Evolutionary conservation across 1,140 invertebrate genomes (phyloP).

Genomic region (Pogonomyrmex californicus): DNA sequence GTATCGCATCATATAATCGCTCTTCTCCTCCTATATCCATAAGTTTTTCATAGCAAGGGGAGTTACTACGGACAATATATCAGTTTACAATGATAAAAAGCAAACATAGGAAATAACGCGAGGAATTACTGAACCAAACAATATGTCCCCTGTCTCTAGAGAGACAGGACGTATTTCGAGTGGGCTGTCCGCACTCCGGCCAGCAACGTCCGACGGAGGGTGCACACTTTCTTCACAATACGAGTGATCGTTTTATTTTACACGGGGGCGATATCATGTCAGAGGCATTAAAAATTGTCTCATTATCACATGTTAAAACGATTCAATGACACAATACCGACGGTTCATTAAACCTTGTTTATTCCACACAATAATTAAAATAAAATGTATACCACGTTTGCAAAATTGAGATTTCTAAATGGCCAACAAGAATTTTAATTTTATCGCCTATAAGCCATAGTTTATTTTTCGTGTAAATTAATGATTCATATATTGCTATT

Average conservation of each 20-base stretch:
- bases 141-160: slow-evolving; percentile 83
- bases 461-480: slow-evolving; percentile 3
- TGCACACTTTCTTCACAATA: slow-evolving; percentile 71
- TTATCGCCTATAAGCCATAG: neutral
- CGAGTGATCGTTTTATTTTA: slow-evolving; percentile 61
- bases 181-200: slow-evolving; percentile 41
- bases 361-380: neutral
- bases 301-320: slow-evolving; percentile 55
- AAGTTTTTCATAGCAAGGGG: slow-evolving; percentile 68
- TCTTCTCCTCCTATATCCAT: slow-evolving; percentile 24
- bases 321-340: slow-evolving; percentile 8
- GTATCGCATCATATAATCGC: slow-evolving; percentile 8
- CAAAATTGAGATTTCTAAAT: neutral
- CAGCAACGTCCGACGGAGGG: slow-evolving; percentile 72
- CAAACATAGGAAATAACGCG: slow-evolving; percentile 84
- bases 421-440: neutral
- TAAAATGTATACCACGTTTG: neutral
- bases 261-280: slow-evolving; percentile 31
- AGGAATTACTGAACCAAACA: slow-evolving; percentile 86
- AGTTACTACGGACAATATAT: slow-evolving; percentile 84
- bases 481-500: neutral
- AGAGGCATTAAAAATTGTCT: slow-evolving; percentile 51
- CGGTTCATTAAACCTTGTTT: neutral
- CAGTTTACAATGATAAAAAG: slow-evolving; percentile 86
- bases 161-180: slow-evolving; percentile 77